Conservation (phyloP, 2,888 invertebrate genomes). For the Tolmerus cingulatus region DNA sequence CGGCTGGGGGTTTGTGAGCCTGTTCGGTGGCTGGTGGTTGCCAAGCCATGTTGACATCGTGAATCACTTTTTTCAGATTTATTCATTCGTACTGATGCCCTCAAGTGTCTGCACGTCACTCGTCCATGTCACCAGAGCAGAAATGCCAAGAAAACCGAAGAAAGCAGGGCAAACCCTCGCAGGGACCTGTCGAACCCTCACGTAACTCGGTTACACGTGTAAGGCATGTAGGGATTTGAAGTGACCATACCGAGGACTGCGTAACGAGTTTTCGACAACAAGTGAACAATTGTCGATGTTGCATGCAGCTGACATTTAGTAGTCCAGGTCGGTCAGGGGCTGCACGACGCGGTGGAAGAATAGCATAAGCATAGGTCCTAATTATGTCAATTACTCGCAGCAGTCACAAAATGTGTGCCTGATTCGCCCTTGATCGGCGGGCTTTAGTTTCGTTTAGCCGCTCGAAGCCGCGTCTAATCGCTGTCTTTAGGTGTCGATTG, state of each 20-base stretch:
- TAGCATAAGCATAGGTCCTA: slow-evolving; percentile 14
- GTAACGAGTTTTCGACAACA: slow-evolving; percentile 34
- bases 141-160: not conserved
- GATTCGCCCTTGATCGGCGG: slow-evolving; percentile 26
- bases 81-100: not conserved
- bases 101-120: slow-evolving; percentile 27
- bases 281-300: slow-evolving; percentile 37
- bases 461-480: not conserved
- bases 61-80: slow-evolving; percentile 33
- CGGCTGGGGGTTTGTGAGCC: not conserved
- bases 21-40: not conserved
- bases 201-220: slow-evolving; percentile 44
- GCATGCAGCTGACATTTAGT: slow-evolving; percentile 43
- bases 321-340: not conserved
- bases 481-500: slow-evolving; percentile 22
- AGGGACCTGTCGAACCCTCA: slow-evolving; percentile 1
- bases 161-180: not conserved
- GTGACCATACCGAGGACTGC: slow-evolving; percentile 13
- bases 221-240: slow-evolving; percentile 23
- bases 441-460: not conserved
- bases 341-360: not conserved
- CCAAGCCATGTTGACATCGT: slow-evolving; percentile 38
- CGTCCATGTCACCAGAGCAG: slow-evolving; percentile 7
- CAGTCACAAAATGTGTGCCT: slow-evolving; percentile 10
- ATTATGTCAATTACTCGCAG: slow-evolving; percentile 42